These are phyloP conservation scores for Cepaea hortensis DNA, from an alignment of 2,888 invertebrate species.

Conservation along the genomic window DNA sequence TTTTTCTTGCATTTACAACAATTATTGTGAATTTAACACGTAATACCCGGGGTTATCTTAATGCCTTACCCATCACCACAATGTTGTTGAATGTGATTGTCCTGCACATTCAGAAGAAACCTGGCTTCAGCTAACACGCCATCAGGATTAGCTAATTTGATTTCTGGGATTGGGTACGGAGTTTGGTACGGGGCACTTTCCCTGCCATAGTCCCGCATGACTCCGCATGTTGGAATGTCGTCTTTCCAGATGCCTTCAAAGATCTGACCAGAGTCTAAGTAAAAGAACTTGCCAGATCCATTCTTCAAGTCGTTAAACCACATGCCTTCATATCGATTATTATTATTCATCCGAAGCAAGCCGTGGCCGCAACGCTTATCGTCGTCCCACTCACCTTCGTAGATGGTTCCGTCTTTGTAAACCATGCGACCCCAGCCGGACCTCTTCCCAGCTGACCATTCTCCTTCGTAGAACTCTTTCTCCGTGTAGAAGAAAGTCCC, in stretches of 20 bases:
- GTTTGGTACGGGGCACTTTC: conserved; percentile 74
- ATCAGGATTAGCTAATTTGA: neutral
- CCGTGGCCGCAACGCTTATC: conserved; percentile 75
- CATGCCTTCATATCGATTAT: conserved; percentile 76
- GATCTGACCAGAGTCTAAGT: conserved; percentile 75
- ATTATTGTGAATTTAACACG: too few relatives aligned
- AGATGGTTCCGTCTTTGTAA: conserved; percentile 74
- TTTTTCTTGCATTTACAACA: too few relatives aligned
- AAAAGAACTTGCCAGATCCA: conserved; percentile 76
- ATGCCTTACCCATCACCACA: too few relatives aligned
- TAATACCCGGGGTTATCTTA: too few relatives aligned
- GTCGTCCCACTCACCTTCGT: conserved; percentile 76
- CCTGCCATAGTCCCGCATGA: conserved; percentile 74
- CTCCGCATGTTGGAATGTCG: conserved; percentile 75
- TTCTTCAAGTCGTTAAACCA: conserved; percentile 76
- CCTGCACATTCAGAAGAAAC: neutral
- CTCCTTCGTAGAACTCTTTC: conserved; percentile 76
- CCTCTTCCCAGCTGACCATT: conserved; percentile 75
- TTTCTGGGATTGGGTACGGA: conserved; percentile 72
- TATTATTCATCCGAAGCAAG: conserved; percentile 74
- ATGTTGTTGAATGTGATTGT: neutral
- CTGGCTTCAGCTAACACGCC: neutral
- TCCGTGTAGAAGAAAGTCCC: conserved; percentile 75
- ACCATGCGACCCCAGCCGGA: conserved; percentile 78
- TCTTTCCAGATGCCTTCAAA: conserved; percentile 76